Evolutionary conservation across 2,113 vertebrate species (phyloP).

Genomic region (Urocitellus parryii): DNA sequence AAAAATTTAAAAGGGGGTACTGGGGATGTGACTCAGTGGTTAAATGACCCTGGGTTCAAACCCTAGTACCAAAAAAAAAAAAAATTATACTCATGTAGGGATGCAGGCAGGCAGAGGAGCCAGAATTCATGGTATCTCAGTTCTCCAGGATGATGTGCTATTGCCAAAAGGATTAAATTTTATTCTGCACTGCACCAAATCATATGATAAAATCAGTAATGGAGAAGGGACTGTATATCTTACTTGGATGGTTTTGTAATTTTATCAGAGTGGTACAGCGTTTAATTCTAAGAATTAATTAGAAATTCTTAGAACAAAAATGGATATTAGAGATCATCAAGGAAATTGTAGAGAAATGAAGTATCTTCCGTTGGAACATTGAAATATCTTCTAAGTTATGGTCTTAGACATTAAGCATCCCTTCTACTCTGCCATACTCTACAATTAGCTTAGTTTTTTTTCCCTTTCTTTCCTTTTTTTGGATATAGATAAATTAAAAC

Average conservation of each 20-base stretch:
- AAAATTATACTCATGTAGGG: background rate
- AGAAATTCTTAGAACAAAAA: background rate
- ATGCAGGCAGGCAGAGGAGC: background rate
- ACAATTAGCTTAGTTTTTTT: background rate
- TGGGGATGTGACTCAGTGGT: too few relatives aligned
- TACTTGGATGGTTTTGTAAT: background rate
- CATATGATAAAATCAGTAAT: background rate
- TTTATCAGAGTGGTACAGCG: background rate
- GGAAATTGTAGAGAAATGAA: background rate
- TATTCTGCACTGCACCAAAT: background rate
- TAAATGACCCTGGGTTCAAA: too few relatives aligned
- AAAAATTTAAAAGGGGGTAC: too few relatives aligned
- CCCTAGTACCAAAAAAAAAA: background rate
- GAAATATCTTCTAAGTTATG: too few relatives aligned
- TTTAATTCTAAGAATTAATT: conserved; percentile 32
- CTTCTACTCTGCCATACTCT: background rate
- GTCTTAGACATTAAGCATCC: background rate
- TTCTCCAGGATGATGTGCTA: background rate
- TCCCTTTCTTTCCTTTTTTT: background rate
- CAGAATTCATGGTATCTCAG: background rate
- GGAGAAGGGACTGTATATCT: background rate
- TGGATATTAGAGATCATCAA: background rate
- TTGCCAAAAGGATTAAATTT: conserved; percentile 5
- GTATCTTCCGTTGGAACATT: background rate
- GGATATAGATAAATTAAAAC: conserved; percentile 83